Evolutionary conservation across 1,140 invertebrate genomes (phyloP), one percentile per base, ranked within the genome.

Genomic region (Dufourea novaeangliae): DNA sequence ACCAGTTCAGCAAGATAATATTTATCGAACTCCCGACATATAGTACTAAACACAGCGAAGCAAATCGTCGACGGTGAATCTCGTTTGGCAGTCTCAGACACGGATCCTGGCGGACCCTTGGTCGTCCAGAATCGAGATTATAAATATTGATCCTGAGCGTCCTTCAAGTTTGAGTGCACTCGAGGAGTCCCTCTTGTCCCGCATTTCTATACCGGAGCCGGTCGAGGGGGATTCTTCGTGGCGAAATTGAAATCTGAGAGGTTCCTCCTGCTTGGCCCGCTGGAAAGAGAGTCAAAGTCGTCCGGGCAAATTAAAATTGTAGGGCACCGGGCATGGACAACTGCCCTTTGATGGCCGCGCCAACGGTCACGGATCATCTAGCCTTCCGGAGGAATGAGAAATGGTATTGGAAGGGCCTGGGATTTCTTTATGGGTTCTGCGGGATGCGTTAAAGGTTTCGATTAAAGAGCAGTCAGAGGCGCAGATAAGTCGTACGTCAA

Each of bases 141-240:
- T 91, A 92, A 92, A 92, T 92, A 91, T 92, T 92, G 91, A 92
- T 92, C 88, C 89, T 89, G 82, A 87, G 88, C 87, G 88, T 91
- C 86, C 90, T 91, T 90, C 83, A 91, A 80, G 67, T 79, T 88
- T 73, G 83, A 92, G 90, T 89, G 86, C 79, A 87, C 90, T 91
- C 80, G 81, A 90, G 83, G 81, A 81, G 82, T 88, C 87, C 86
- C 87, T 88, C 89, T 89, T 88, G 87, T 89, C 82, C 88, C 86
- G 86, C 85, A 89, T 91, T 90, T 90, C 88, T 90, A 89, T 91
- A 90, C 87, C 87, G 73, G 82, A 50, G n/a, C 39, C 27, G 62
- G 70, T 87, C 87, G 86, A 90, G 91, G 86, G 87, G 87, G 88
- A 85, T 89, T 91, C 88, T 90, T 89, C 85, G 85, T 83, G 86